These are phyloP conservation scores for Prorops nasuta DNA, from an alignment of 1,140 invertebrate species.

Conservation along the genomic window DNA sequence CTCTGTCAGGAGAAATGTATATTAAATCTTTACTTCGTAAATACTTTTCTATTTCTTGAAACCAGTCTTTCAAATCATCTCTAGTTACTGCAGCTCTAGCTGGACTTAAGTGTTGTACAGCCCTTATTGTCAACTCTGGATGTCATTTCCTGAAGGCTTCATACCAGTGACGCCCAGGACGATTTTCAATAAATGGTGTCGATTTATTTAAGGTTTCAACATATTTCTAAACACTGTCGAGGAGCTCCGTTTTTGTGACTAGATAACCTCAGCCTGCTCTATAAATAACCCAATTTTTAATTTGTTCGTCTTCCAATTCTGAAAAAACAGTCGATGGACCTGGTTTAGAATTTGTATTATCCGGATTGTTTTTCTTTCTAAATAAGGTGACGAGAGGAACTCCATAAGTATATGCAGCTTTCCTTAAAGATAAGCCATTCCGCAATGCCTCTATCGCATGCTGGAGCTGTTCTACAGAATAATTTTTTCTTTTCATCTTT, in stretches of 20 bases:
- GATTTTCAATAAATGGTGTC: constrained; percentile 15
- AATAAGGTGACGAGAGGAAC: constrained; percentile 5
- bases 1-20: constrained; percentile 12
- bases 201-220: constrained; percentile 12
- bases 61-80: constrained; percentile 28
- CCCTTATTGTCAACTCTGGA: constrained; percentile 23
- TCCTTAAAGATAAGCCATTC: not conserved
- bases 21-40: constrained; percentile 17
- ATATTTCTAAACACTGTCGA: constrained; percentile 14
- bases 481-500: not conserved
- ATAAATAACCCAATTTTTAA: constrained; percentile 12
- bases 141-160: constrained; percentile 26
- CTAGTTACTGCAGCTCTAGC: no score
- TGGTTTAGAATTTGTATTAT: constrained; percentile 1
- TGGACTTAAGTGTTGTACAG: constrained; percentile 34
- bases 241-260: constrained; percentile 10
- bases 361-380: not conserved
- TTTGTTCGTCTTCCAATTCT: constrained; percentile 3
- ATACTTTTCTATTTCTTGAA: constrained; percentile 19
- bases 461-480: constrained; percentile 1
- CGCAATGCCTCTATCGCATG: not conserved
- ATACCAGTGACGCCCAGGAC: constrained; percentile 26
- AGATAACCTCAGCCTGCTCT: constrained; percentile 8
- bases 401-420: constrained; percentile 1
- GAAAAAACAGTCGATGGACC: constrained; percentile 3